Percentiles rank a stretch among this genome's conserved stretches.
These are phyloP conservation scores for Leptobrachium leishanense DNA, from an alignment of 2,113 vertebrate species.

Conservation along the genomic window DNA sequence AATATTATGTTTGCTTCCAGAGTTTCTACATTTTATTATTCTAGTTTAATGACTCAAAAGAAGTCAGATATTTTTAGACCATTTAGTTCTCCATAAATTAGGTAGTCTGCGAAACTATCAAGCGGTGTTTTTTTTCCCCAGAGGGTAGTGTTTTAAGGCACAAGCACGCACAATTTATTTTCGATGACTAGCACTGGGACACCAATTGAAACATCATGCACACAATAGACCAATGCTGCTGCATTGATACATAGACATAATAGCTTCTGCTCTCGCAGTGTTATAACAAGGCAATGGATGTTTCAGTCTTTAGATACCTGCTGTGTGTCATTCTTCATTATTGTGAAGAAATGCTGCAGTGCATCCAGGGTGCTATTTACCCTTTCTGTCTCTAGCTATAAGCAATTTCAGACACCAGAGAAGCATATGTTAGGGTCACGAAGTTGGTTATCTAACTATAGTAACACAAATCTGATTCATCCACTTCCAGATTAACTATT, in stretches of 20 bases:
- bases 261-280: neutral
- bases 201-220: conserved; percentile 6
- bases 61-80: conserved; percentile 39
- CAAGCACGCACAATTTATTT: conserved; percentile 33
- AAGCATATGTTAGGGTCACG: too few species aligned
- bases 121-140: conserved; percentile 29
- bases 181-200: conserved; percentile 10
- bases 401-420: too few species aligned
- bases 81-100: conserved; percentile 43
- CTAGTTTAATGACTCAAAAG: conserved; percentile 34
- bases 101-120: conserved; percentile 38
- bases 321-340: neutral
- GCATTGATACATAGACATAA: neutral
- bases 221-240: neutral
- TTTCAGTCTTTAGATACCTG: neutral
- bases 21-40: conserved; percentile 26
- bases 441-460: too few species aligned
- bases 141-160: conserved; percentile 18
- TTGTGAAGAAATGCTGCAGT: neutral
- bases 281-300: neutral
- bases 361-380: neutral
- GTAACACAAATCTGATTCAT: too few species aligned
- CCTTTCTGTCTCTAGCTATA: neutral
- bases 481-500: too few species aligned
- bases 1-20: conserved; percentile 2